Conservation (phyloP, 2,888 invertebrate species). For the Drosophila mettleri region DNA sequence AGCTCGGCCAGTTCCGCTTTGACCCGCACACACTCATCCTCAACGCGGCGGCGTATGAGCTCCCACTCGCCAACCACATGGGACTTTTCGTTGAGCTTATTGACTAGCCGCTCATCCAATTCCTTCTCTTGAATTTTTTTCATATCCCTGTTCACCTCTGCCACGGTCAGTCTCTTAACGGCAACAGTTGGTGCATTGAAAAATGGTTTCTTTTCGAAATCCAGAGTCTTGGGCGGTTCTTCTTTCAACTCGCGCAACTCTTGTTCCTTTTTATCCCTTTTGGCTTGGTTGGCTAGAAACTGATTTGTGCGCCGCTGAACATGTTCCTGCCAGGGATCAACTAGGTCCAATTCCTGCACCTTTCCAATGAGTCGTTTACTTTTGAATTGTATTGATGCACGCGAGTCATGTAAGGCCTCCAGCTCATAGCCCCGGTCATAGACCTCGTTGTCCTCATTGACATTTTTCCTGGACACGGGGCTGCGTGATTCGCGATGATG, state of each 20-base stretch:
- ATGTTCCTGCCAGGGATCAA: slow-evolving; percentile 20
- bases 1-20: slow-evolving; percentile 27
- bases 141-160: slow-evolving; percentile 3
- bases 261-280: neutral
- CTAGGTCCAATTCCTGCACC: neutral
- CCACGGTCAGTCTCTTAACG: neutral
- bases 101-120: neutral
- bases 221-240: neutral
- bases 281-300: neutral
- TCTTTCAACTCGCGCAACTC: neutral
- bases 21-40: slow-evolving; percentile 22
- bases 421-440: neutral
- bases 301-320: slow-evolving; percentile 10
- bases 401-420: neutral
- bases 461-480: neutral
- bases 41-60: slow-evolving; percentile 22
- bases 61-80: slow-evolving; percentile 33
- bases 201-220: neutral
- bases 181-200: neutral
- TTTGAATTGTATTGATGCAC: neutral
- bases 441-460: too few species aligned
- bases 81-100: slow-evolving; percentile 22
- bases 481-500: neutral
- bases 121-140: slow-evolving; percentile 2
- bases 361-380: neutral